Conservation (phyloP, 2,888 invertebrate genomes). For the Harpalus rufipes region DNA sequence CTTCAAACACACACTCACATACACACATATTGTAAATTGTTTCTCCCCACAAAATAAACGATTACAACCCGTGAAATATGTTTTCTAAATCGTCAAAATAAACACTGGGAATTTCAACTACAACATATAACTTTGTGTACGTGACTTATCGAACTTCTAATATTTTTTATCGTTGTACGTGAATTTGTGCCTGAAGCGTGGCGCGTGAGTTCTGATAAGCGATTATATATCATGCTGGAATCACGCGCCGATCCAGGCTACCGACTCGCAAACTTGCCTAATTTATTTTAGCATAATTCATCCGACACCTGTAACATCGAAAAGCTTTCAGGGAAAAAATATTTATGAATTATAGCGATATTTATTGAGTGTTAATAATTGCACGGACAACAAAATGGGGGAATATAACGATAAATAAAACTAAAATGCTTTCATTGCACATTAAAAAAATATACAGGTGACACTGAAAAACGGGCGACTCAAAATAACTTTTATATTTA, state of each 20-base stretch:
- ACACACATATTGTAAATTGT: not conserved
- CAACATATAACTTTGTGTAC: constrained; percentile 9
- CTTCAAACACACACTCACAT: no score
- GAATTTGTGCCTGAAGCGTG: constrained; percentile 10
- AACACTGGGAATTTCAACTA: constrained; percentile 12
- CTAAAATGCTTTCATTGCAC: not conserved
- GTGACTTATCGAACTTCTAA: constrained; percentile 31
- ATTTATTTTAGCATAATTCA: constrained; percentile 40
- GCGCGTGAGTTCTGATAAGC: constrained; percentile 28
- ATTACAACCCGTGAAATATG: not conserved
- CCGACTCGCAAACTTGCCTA: constrained; percentile 5
- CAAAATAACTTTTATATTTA: no score
- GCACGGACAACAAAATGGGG: not conserved
- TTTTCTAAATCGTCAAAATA: constrained; percentile 29
- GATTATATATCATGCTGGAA: constrained; percentile 19
- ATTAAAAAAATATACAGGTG: no score
- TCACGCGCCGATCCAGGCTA: constrained; percentile 1
- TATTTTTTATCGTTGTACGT: constrained; percentile 29
- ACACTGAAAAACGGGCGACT: no score
- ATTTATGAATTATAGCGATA: constrained; percentile 26
- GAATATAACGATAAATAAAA: constrained; percentile 11
- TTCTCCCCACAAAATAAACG: constrained; percentile 1
- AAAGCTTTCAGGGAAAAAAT: constrained; percentile 29
- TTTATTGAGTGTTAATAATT: constrained; percentile 38
- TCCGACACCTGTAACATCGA: constrained; percentile 19